phyloP scores from a whole-genome alignment of 2,888 invertebrate species.

The Dryadula phaetusa region DNA sequence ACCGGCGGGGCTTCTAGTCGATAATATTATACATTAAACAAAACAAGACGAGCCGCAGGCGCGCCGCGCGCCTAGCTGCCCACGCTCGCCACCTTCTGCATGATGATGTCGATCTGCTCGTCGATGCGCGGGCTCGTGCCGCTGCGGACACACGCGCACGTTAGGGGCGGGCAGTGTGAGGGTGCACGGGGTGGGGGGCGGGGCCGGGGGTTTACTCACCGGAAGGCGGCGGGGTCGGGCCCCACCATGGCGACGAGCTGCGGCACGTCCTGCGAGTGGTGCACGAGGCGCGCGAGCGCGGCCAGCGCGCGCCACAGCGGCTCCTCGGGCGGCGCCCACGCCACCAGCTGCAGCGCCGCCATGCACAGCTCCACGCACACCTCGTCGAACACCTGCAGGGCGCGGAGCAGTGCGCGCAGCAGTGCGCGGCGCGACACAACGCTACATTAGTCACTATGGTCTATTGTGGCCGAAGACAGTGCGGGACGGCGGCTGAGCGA shows the following conservation, averaged over 20 bases:
- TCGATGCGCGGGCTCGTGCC: slow-evolving; percentile 92
- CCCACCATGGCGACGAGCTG: slow-evolving; percentile 96
- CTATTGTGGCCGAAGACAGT: too few species aligned
- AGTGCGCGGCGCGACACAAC: background rate
- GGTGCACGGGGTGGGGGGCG: background rate
- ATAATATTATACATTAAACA: too few species aligned
- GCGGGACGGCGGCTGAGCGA: too few species aligned
- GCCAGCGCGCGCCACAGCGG: slow-evolving; percentile 91
- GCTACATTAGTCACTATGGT: background rate
- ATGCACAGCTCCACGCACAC: slow-evolving; percentile 95
- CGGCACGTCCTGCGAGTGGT: slow-evolving; percentile 93
- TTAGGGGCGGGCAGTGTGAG: background rate
- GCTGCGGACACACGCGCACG: slow-evolving; percentile 52
- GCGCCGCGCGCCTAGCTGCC: slow-evolving; percentile 33
- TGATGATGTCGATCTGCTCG: slow-evolving; percentile 90
- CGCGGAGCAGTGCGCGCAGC: background rate
- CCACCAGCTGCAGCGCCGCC: slow-evolving; percentile 95
- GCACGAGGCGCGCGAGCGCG: slow-evolving; percentile 89
- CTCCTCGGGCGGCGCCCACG: slow-evolving; percentile 91
- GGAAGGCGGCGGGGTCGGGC: slow-evolving; percentile 92
- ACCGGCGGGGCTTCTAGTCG: too few species aligned
- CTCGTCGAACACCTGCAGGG: slow-evolving; percentile 94
- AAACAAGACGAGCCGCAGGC: too few species aligned
- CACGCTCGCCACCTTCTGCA: slow-evolving; percentile 78
- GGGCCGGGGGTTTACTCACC: slow-evolving; percentile 55